Evolutionary conservation across 1,140 invertebrate genomes (phyloP).

Genomic region (Bursaphelenchus mucronatus): DNA sequence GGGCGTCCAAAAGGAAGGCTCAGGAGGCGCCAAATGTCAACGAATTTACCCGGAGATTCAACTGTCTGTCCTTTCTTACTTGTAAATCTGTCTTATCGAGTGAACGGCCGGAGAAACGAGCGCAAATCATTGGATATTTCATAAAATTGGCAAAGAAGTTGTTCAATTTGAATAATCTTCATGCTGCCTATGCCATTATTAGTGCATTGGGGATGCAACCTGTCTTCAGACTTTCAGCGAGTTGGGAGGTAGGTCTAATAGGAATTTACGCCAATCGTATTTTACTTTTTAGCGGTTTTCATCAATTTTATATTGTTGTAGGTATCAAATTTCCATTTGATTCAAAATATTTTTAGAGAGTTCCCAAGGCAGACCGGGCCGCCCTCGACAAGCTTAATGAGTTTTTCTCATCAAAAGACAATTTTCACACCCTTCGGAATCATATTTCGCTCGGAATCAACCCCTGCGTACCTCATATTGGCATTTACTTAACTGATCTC

Average conservation of each 20-base stretch:
- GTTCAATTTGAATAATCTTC: constrained; percentile 17
- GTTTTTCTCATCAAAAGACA: constrained; percentile 1
- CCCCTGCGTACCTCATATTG: constrained; percentile 18
- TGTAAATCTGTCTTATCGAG: neutral
- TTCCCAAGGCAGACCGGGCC: neutral
- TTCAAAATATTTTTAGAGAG: neutral
- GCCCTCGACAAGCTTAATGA: neutral
- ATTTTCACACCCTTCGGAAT: constrained; percentile 9
- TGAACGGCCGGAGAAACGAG: constrained; percentile 3
- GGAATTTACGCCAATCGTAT: too few relatives aligned
- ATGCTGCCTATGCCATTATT: constrained; percentile 10
- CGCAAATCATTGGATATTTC: constrained; percentile 15
- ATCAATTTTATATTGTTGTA: too few relatives aligned
- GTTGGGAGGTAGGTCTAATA: constrained; percentile 5
- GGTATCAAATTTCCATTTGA: neutral
- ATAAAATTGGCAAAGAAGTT: constrained; percentile 23
- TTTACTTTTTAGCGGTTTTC: too few relatives aligned
- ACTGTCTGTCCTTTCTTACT: constrained; percentile 1
- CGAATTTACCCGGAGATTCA: constrained; percentile 18
- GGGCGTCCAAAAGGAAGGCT: constrained; percentile 4
- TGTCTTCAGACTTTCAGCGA: constrained; percentile 3
- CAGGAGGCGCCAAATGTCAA: constrained; percentile 11
- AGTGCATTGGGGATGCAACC: constrained; percentile 3
- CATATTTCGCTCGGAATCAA: neutral
- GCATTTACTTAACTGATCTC: constrained; percentile 15